These are phyloP conservation scores for Pseudobourletiella spinata DNA, from an alignment of 1,140 invertebrate species.

Conservation along the genomic window DNA sequence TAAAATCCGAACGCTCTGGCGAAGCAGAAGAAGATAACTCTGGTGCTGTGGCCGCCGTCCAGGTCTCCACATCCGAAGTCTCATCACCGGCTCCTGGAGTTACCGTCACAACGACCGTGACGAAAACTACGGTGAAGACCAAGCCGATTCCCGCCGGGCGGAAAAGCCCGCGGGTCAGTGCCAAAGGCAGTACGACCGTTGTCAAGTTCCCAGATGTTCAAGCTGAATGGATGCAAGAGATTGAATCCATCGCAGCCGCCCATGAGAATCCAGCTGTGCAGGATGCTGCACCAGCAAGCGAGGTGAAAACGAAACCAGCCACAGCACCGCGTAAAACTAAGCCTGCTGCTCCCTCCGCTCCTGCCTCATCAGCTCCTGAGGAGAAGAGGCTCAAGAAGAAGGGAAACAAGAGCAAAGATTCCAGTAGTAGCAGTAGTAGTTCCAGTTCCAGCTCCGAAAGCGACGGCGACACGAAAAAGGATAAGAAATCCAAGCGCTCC, in stretches of 20 bases:
- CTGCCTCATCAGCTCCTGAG: conserved; percentile 14
- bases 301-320: too few relatives aligned
- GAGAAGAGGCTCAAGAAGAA: conserved; percentile 3
- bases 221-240: conserved; percentile 7
- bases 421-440: conserved; percentile 9
- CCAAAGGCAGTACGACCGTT: background rate
- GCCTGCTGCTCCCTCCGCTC: conserved; percentile 24
- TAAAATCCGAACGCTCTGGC: conserved; percentile 19
- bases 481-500: conserved; percentile 32
- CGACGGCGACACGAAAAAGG: conserved; percentile 17
- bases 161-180: background rate
- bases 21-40: conserved; percentile 19
- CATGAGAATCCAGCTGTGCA: conserved; percentile 1
- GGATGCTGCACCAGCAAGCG: background rate
- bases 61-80: background rate
- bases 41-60: background rate
- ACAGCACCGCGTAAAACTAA: conserved; percentile 16
- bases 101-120: background rate
- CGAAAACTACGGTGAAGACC: conserved; percentile 32
- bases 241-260: conserved; percentile 4
- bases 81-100: background rate
- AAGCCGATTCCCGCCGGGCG: too few relatives aligned
- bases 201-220: background rate
- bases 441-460: conserved; percentile 18
- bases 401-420: conserved; percentile 5